Percentiles rank a stretch among this genome's conserved stretches.
Evolutionary conservation across 2,113 vertebrate species (phyloP).

Genomic region (Scophthalmus maximus): DNA sequence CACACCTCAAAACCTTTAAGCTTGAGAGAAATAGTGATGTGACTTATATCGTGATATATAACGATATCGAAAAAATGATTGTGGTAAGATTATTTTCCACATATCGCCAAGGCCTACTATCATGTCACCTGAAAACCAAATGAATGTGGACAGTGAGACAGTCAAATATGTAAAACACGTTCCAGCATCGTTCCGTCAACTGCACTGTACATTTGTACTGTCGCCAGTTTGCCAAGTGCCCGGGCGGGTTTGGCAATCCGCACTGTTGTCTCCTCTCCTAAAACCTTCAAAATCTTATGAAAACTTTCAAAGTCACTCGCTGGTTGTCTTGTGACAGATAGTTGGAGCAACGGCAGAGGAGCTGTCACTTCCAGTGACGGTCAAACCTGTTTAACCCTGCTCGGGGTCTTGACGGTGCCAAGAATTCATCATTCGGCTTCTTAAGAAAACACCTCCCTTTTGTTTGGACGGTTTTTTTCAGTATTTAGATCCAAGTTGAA

Average conservation of each 20-base stretch:
- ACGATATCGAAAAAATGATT: too few species aligned
- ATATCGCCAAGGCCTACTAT: too few species aligned
- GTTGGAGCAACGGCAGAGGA: neutral
- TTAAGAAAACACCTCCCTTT: neutral
- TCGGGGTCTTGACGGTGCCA: neutral
- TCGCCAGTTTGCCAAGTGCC: neutral
- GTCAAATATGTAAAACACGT: too few species aligned
- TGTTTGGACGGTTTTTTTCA: neutral
- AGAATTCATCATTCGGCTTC: neutral
- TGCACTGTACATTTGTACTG: neutral
- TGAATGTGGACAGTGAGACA: too few species aligned
- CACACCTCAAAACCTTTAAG: too few species aligned
- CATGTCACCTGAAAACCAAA: too few species aligned
- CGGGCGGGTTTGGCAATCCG: neutral
- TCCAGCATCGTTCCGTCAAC: too few species aligned
- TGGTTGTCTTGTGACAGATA: neutral
- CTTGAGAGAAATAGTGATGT: too few species aligned
- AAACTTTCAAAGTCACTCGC: neutral
- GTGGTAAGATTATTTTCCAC: too few species aligned
- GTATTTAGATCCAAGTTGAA: neutral
- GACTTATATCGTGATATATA: too few species aligned
- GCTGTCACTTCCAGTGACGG: neutral
- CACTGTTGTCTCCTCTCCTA: neutral
- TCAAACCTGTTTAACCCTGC: neutral
- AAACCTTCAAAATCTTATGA: neutral